A percentile compares a stretch with the other conserved stretches of the same genome.
Evolutionary conservation across 2,797 vertebrate species (phyloP).

Genomic region (Meda fulgida): DNA sequence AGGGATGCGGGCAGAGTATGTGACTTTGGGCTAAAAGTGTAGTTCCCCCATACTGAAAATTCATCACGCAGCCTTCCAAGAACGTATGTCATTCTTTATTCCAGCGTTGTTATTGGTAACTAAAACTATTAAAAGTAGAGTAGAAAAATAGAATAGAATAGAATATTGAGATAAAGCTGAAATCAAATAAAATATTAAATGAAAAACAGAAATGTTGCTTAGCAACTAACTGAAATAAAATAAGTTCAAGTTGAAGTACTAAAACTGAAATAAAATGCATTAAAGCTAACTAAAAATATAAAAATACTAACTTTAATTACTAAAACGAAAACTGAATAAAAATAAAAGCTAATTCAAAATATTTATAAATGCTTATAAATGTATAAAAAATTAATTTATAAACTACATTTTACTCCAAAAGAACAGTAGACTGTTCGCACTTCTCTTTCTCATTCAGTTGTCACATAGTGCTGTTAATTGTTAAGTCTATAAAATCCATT

Average conservation of each 20-base stretch:
- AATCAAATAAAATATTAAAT: not conserved
- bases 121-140: not conserved
- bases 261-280: not conserved
- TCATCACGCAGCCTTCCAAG: not conserved
- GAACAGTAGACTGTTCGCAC: not conserved
- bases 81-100: not conserved
- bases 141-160: not conserved
- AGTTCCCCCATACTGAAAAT: not conserved
- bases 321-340: not conserved
- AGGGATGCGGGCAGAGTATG: not conserved
- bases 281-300: not conserved
- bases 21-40: not conserved
- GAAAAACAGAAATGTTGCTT: not conserved
- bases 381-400: too few species aligned
- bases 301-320: not conserved
- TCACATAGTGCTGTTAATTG: not conserved
- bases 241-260: not conserved
- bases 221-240: not conserved
- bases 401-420: not conserved
- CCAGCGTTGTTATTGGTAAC: not conserved
- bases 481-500: not conserved
- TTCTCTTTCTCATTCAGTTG: not conserved
- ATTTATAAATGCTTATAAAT: not conserved
- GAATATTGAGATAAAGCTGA: not conserved
- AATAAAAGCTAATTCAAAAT: not conserved